These are phyloP conservation scores for Beris morrisii DNA, from an alignment of 2,888 invertebrate genomes.

Conservation along the genomic window DNA sequence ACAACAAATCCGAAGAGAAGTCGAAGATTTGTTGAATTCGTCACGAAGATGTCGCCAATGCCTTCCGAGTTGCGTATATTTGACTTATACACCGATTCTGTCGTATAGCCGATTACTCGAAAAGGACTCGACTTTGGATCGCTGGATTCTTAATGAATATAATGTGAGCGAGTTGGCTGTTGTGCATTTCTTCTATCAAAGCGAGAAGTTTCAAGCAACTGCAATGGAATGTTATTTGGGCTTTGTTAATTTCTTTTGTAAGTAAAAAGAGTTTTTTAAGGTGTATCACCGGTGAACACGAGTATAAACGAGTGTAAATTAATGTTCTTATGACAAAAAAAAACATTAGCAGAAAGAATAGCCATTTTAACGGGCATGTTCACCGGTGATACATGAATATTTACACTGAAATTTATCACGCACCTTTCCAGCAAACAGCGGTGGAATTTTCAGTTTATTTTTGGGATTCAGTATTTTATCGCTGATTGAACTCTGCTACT, in stretches of 20 bases:
- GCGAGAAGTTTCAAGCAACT: constrained; percentile 66
- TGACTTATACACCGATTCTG: background rate
- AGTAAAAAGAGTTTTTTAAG: constrained; percentile 50
- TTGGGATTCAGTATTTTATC: constrained; percentile 78
- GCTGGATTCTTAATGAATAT: background rate
- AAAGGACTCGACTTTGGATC: background rate
- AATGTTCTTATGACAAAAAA: no score
- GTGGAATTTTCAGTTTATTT: constrained; percentile 72
- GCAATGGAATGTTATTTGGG: constrained; percentile 74
- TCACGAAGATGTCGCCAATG: background rate
- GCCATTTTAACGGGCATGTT: no score
- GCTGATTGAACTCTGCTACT: constrained; percentile 70
- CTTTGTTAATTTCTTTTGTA: constrained; percentile 74
- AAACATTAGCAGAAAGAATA: no score
- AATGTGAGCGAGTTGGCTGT: constrained; percentile 59
- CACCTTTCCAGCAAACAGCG: constrained; percentile 65
- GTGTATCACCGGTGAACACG: no score
- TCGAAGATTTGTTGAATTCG: background rate
- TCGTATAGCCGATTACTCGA: background rate
- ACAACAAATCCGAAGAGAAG: constrained; percentile 45
- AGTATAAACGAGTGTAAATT: no score
- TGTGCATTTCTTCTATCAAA: constrained; percentile 68
- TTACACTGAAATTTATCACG: no score
- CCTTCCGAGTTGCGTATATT: constrained; percentile 1
- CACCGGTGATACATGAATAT: no score